Evolutionary conservation across 1,140 invertebrate species (phyloP).

Genomic region (Propsilocerus akamusi): DNA sequence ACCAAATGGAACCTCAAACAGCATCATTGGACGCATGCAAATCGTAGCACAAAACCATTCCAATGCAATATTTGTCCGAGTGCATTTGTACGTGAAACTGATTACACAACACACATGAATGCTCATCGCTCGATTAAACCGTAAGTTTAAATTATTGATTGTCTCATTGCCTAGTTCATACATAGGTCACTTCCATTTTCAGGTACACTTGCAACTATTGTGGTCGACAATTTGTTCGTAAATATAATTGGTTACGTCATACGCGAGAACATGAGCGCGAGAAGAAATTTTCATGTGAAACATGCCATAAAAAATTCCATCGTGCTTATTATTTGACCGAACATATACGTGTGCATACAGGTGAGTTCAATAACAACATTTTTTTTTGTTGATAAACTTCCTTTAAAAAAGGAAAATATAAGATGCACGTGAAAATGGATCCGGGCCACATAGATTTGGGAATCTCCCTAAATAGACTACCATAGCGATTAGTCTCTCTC

Average conservation of each 20-base stretch:
- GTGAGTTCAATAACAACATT: neutral
- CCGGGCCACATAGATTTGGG: no score
- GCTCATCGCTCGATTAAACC: constrained; percentile 60
- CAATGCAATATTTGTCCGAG: constrained; percentile 69
- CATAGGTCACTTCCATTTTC: neutral
- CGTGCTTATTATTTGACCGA: constrained; percentile 73
- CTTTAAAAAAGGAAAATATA: no score
- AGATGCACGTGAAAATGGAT: no score
- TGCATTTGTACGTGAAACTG: constrained; percentile 58
- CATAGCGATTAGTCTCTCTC: no score
- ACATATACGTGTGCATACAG: constrained; percentile 65
- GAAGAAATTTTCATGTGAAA: constrained; percentile 73
- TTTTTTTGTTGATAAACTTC: neutral
- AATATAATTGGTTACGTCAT: constrained; percentile 81
- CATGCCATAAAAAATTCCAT: constrained; percentile 74
- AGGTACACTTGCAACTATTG: constrained; percentile 68
- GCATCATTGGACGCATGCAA: constrained; percentile 77
- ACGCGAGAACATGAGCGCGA: constrained; percentile 76
- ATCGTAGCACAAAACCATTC: constrained; percentile 61
- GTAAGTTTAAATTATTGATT: constrained; percentile 25
- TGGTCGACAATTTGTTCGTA: constrained; percentile 81
- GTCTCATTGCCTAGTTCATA: neutral
- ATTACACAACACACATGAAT: constrained; percentile 68
- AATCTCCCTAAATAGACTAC: no score
- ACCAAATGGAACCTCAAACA: constrained; percentile 79